Base-by-base conservation (phyloP, 2,888 invertebrate species). In the Abrostola tripartita region DNA sequence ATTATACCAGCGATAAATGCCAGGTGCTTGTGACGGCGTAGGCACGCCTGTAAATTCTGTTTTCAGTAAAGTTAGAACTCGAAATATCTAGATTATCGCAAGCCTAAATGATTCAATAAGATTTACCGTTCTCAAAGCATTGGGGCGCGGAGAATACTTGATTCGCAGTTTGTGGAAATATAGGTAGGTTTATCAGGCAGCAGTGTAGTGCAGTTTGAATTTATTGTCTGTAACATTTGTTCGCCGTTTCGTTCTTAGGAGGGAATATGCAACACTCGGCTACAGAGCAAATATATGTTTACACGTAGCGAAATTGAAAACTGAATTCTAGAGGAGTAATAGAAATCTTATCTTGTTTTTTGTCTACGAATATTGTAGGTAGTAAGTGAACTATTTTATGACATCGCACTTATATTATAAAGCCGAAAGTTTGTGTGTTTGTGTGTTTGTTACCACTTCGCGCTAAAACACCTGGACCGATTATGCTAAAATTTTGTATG, bases 291-390 rank as follows among this genome's bases (percentile, higher is more conserved):
- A 47, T 14, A 24, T 47, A 47, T 47, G 44, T 47, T 47, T 47
- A 47, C 44, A 47, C 24, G 44, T 47, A 9, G 44, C 44, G 44
- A 47, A 47, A 47, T 47, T 47, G 44, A 47, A 47, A 47, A 24
- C 44, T 47, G 14, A 47, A 14, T 8, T 8, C 14, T 24, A 9
- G 44, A 24, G 24, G 9, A 12, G 44, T 47, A 24, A 47, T 47
- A 47, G 44, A 47, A 47, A 24, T 47, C 7, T 47, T 24, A 24
- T 4, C 1, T 24, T 24, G 24, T 4, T 24, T 24, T 24, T 24
- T 24, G 24, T 24, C 24, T 24, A 24, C 24, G 24, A 24, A 4
- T 24, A 4, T 24, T 24, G 24, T 24, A 24, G 1, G 24, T 24
- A 4, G 24, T 24, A 24, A 1, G 24, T 24, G 24, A 24, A 24